Evolutionary conservation across 2,797 vertebrate species (phyloP).

Genomic region (Schizothorax lantsangensis): DNA sequence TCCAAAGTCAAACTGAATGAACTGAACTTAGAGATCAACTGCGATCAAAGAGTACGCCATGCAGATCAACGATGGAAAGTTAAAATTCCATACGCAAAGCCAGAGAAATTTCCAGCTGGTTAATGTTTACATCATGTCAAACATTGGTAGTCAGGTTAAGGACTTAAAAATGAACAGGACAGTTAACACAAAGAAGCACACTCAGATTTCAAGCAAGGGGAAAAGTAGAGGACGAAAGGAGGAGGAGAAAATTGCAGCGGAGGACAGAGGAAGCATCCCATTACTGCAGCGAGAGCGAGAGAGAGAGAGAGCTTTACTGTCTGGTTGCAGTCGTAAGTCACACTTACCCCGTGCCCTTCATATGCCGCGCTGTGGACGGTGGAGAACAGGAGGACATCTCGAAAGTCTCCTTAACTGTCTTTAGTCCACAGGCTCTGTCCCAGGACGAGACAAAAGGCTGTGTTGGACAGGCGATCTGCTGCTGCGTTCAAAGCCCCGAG

Average conservation of each 20-base stretch:
- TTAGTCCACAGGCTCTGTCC: slow-evolving; percentile 73
- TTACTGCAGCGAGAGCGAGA: slow-evolving; percentile 63
- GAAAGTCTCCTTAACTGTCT: slow-evolving; percentile 76
- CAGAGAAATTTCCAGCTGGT: background rate
- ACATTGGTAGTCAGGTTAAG: slow-evolving; percentile 4
- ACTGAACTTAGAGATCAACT: slow-evolving; percentile 18
- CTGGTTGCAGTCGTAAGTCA: slow-evolving; percentile 53
- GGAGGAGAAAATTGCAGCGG: slow-evolving; percentile 59
- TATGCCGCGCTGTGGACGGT: slow-evolving; percentile 66
- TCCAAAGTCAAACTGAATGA: slow-evolving; percentile 2
- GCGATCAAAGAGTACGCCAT: background rate
- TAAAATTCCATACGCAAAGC: background rate
- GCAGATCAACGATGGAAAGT: background rate
- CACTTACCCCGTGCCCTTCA: slow-evolving; percentile 85
- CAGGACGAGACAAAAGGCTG: slow-evolving; percentile 79
- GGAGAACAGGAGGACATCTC: slow-evolving; percentile 57
- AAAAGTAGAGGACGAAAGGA: slow-evolving; percentile 69
- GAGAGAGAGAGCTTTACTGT: slow-evolving; percentile 43
- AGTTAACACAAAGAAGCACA: slow-evolving; percentile 50
- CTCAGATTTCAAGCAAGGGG: slow-evolving; percentile 65
- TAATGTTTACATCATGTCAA: slow-evolving; percentile 33
- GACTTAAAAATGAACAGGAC: slow-evolving; percentile 67
- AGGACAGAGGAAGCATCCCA: slow-evolving; percentile 73
- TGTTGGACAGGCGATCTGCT: slow-evolving; percentile 69
- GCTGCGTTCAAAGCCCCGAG: slow-evolving; percentile 71